A percentile compares a stretch with the other conserved stretches of the same genome.
phyloP scores from a whole-genome alignment of 2,888 invertebrate genomes.

The Dicranocentrus wangi region DNA sequence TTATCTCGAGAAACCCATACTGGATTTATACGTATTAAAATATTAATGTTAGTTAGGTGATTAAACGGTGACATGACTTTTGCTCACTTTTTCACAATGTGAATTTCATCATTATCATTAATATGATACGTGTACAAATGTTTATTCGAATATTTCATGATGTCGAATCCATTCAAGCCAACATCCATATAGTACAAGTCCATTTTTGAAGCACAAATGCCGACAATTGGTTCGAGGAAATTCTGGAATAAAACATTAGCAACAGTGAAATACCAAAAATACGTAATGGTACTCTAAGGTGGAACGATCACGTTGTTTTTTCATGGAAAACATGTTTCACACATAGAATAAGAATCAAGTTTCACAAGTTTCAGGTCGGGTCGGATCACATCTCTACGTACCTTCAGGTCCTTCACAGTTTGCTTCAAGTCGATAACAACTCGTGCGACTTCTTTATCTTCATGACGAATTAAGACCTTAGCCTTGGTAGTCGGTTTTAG shows the following conservation, averaged over 20 bases:
- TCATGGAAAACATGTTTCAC: not conserved
- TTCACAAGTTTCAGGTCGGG: not conserved
- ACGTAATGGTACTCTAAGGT: not conserved
- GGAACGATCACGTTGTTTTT: not conserved
- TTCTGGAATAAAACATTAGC: constrained; percentile 73
- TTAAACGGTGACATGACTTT: too few relatives aligned
- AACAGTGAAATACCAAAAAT: not conserved
- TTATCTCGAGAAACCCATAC: too few relatives aligned
- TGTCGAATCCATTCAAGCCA: constrained; percentile 83
- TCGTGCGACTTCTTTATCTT: not conserved
- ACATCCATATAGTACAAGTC: constrained; percentile 89
- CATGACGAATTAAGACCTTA: constrained; percentile 31
- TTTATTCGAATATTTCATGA: constrained; percentile 90
- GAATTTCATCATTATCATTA: constrained; percentile 90
- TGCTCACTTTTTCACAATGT: constrained; percentile 90
- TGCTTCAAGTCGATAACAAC: constrained; percentile 28
- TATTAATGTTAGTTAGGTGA: too few relatives aligned
- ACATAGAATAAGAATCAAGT: not conserved
- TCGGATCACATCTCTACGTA: not conserved
- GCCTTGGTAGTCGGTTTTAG: constrained; percentile 75
- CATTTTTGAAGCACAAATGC: constrained; percentile 88
- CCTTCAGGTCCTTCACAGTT: constrained; percentile 51
- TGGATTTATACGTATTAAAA: too few relatives aligned
- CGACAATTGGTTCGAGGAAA: constrained; percentile 85
- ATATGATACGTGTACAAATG: constrained; percentile 93